Evolutionary conservation across 1,140 invertebrate species (phyloP), one percentile per base, ranked within the genome.

Genomic region (Drosophila littoralis): DNA sequence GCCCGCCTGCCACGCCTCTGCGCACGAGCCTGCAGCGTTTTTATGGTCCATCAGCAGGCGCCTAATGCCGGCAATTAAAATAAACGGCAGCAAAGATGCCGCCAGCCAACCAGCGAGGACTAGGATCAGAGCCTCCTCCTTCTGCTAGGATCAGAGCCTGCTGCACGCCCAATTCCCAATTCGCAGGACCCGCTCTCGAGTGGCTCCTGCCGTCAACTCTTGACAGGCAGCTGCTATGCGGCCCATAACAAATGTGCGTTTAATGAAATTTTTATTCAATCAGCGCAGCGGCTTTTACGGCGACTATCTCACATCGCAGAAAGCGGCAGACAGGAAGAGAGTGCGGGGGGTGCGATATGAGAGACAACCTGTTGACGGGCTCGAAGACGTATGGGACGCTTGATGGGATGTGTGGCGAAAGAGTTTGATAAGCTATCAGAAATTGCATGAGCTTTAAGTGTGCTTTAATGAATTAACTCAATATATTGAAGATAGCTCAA

Each of bases 191-290:
- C 12, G n/a, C 42, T 43, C 48, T 13, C 42, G n/a, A n/a, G 32
- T 42, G 43, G 36, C 32, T 50, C 33, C 35, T 60, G 57, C 9
- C 43, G n/a, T 10, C 43, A 15, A 28, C 40, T 71, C 46, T 28
- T 52, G 40, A 13, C 9, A 35, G 28, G 40, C 38, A 64, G 73
- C 35, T 67, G 76, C 72, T 65, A 67, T 35, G 58, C 64, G 17
- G 15, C 48, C 71, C 64, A 59, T 77, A 78, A 66, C 77, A 88
- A 89, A 88, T 88, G 83, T 80, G 73, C 83, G 79, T 80, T 89
- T 88, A 88, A 88, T 88, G 73, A 89, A 89, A 88, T 88, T 88
- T 88, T 83, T 89, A 88, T 88, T 88, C 83, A 88, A 88, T 88
- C 83, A 88, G 77, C 54, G 73, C 79, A 60, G 64, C 61, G 80